Conservation (phyloP, 2,797 vertebrate genomes). For the Menidia menidia region DNA sequence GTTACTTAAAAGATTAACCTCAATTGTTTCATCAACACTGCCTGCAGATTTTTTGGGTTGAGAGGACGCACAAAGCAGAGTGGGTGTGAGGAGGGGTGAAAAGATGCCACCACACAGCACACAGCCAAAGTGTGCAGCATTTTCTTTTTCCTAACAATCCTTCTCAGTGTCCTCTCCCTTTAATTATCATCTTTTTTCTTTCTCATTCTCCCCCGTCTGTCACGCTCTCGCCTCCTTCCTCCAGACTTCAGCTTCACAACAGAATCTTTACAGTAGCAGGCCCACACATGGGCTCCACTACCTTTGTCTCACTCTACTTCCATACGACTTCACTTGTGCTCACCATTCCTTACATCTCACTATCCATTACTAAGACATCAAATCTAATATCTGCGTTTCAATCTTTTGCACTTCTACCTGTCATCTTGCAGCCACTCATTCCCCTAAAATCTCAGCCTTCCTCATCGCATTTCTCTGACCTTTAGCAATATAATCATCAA, state of each 20-base stretch:
- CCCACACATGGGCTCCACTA: constrained; percentile 71
- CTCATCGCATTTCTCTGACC: constrained; percentile 56
- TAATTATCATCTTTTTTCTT: constrained; percentile 60
- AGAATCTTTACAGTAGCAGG: constrained; percentile 57
- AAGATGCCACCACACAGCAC: constrained; percentile 14
- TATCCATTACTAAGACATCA: constrained; percentile 8
- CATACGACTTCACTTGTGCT: constrained; percentile 19
- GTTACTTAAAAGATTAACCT: constrained; percentile 20
- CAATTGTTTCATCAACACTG: constrained; percentile 22
- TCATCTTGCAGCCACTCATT: constrained; percentile 1
- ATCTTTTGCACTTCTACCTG: background rate
- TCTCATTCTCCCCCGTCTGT: constrained; percentile 34
- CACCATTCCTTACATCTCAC: constrained; percentile 4
- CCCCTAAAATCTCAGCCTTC: constrained; percentile 2
- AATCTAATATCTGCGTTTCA: background rate
- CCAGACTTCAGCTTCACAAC: constrained; percentile 55
- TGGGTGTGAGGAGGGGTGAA: constrained; percentile 50
- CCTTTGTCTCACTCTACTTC: constrained; percentile 50
- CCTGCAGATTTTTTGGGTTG: constrained; percentile 11
- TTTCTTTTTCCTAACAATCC: constrained; percentile 59
- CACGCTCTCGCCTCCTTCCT: constrained; percentile 54
- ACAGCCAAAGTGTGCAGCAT: constrained; percentile 38
- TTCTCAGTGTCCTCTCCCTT: constrained; percentile 63
- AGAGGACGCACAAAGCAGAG: constrained; percentile 39
- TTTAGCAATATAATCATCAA: constrained; percentile 57